phyloP scores from a whole-genome alignment of 1,140 invertebrate species.

The Oscheius sp. region DNA sequence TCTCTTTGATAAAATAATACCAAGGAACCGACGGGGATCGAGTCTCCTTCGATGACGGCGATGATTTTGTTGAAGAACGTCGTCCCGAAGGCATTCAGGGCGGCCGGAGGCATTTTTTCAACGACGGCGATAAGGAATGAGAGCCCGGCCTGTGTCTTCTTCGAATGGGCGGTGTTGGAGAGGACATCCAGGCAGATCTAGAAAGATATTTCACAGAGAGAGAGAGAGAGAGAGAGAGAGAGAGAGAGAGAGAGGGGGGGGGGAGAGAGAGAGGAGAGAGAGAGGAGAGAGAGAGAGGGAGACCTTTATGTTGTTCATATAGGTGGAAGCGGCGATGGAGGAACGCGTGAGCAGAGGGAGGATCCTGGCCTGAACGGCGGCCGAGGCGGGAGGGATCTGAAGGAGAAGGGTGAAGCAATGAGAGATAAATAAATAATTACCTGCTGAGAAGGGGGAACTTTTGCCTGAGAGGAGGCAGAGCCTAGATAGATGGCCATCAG shows the following conservation, averaged over 20 bases:
- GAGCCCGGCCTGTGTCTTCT: neutral
- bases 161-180: neutral
- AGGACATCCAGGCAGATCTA: neutral
- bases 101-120: slow-evolving; percentile 9
- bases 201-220: neutral
- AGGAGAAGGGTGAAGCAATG: neutral
- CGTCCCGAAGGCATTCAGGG: neutral
- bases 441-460: neutral
- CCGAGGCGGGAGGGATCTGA: neutral
- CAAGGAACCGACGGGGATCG: neutral
- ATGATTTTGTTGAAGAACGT: slow-evolving; percentile 11
- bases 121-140: neutral
- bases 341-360: slow-evolving; percentile 14
- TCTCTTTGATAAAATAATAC: neutral
- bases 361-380: neutral
- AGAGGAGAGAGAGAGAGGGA: too few species aligned
- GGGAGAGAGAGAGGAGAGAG: too few species aligned
- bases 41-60: neutral
- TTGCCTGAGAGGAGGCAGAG: neutral
- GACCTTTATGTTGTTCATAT: slow-evolving; percentile 18
- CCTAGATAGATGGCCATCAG: slow-evolving; percentile 12
- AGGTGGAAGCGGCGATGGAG: neutral
- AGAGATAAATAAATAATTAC: neutral
- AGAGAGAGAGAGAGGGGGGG: too few species aligned
- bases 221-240: neutral